These are phyloP conservation scores for Cephus sareptanus DNA, from an alignment of 2,888 invertebrate species.

Conservation along the genomic window DNA sequence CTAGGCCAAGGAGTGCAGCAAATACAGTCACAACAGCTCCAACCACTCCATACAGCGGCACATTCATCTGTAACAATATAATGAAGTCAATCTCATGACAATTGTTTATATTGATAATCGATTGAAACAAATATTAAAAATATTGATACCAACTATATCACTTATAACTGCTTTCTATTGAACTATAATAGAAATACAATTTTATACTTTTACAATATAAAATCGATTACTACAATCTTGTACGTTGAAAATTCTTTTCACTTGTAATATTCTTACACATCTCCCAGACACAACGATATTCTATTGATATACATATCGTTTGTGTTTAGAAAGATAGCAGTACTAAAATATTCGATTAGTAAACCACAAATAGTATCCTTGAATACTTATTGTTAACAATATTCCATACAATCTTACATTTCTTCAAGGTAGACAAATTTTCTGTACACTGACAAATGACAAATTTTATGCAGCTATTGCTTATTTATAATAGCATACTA, in stretches of 20 bases:
- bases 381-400: neutral
- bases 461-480: neutral
- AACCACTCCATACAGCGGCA: conserved; percentile 55
- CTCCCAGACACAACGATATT: neutral
- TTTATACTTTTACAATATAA: neutral
- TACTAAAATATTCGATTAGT: neutral
- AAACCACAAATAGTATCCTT: neutral
- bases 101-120: neutral
- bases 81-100: neutral
- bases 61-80: conserved; percentile 58
- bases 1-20: conserved; percentile 53
- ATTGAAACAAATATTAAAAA: neutral
- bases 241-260: neutral
- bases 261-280: neutral
- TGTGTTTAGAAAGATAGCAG: neutral
- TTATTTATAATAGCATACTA: neutral
- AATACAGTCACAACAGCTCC: conserved; percentile 55
- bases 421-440: neutral
- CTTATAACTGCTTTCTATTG: neutral
- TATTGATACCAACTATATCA: neutral
- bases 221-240: neutral
- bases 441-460: neutral
- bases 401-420: neutral
- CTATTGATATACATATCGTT: neutral
- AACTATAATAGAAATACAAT: neutral